Percentiles rank a stretch among this genome's conserved stretches.
Conservation (phyloP, 2,113 vertebrate species). For the Bos indicus region DNA sequence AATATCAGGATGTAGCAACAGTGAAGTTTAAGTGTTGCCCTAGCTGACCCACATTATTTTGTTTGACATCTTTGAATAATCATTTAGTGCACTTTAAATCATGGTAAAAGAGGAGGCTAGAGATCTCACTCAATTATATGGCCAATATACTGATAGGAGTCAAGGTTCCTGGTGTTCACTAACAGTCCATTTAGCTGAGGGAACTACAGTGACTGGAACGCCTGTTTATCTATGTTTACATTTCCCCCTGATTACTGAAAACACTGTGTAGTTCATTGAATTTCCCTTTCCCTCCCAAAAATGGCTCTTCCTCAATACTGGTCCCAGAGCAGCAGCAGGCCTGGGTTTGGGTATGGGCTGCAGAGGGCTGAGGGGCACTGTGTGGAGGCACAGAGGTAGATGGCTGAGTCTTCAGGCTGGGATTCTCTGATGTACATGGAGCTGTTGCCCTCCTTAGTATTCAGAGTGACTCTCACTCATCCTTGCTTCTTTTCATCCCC, state of each 20-base stretch:
- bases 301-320: background rate
- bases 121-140: background rate
- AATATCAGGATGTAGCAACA: background rate
- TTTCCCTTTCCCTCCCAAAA: background rate
- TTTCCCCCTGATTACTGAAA: background rate
- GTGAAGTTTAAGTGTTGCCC: background rate
- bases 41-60: background rate
- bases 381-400: constrained; percentile 12
- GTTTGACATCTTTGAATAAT: background rate
- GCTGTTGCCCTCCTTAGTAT: background rate
- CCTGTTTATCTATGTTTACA: background rate
- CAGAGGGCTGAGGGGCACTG: background rate
- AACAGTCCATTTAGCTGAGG: background rate
- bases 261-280: background rate
- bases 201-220: background rate
- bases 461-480: background rate
- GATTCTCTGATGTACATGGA: background rate
- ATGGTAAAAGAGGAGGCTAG: background rate
- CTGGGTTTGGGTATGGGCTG: background rate
- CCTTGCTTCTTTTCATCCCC: too few species aligned
- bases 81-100: background rate
- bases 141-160: background rate
- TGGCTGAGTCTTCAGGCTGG: constrained; percentile 10
- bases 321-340: background rate
- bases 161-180: background rate